Base-by-base conservation (phyloP, 92 coral and sea anemone genomes). In the Zoanthus solanderi region DNA sequence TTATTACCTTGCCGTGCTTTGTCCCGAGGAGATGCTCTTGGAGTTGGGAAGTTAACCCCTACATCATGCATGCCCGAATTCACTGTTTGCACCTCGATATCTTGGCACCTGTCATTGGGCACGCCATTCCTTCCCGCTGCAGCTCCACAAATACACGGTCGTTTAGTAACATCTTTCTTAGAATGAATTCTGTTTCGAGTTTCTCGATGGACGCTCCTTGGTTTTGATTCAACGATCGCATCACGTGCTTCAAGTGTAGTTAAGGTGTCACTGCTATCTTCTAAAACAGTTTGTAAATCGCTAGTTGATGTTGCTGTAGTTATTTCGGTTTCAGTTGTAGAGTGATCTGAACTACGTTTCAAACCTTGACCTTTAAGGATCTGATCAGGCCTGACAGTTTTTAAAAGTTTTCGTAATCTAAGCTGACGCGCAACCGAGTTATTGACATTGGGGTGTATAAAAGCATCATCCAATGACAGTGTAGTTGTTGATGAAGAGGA, bases 1-100 rank as follows among this genome's bases (percentile, higher is more conserved):
- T 23, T 76, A 81, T 89, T 84, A 14, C 52, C 58, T 3, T 81
- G 47, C 58, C 57, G 66, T 16, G 63, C 66, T 83, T 83, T 60
- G 8, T 85, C 18, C 42, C 82, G 58, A 11, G 60, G 93, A 30
- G 66, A 61, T 23, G 85, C 16, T 29, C 76, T 56, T 29, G 89
- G 98, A 13, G 99, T 93, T n/a, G 99, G 99, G 18, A 92, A 91
- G 63, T 96, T 96, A 9, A 95, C 94, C 15, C 95, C 99, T 9
- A 95, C 85, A 79, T 96, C 99, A 23, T 91, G 93, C 74, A 89
- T 90, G 29, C 90, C 83, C 4, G 90, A 83, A 66, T 67, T 58
- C 2, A 81, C 9, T 28, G 85, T 81, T 56, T 81, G 71, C 74
- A 47, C 78, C 79, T 85, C 63, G 60, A 47, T 10, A 23, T 78